These are phyloP conservation scores for Dorcus parallelipipedus DNA, from an alignment of 2,888 invertebrate genomes.

Conservation along the genomic window DNA sequence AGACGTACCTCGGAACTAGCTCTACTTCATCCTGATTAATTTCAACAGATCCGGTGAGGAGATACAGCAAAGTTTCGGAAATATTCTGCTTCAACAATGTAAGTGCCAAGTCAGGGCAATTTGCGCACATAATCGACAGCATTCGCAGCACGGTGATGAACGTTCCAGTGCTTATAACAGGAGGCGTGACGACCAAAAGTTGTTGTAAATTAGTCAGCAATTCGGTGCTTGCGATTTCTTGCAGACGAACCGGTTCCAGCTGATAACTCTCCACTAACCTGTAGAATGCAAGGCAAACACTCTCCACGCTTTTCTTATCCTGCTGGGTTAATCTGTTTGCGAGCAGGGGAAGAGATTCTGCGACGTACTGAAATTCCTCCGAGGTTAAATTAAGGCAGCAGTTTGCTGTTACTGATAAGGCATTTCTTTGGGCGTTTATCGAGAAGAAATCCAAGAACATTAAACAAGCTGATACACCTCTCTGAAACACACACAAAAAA, in stretches of 20 bases:
- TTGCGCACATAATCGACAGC: constrained; percentile 93
- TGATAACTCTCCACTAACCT: constrained; percentile 96
- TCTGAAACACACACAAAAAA: constrained; percentile 53
- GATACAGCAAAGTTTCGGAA: constrained; percentile 89
- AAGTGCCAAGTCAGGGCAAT: constrained; percentile 91
- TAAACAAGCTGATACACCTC: constrained; percentile 93
- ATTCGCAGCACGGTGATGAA: constrained; percentile 96
- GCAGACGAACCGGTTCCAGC: constrained; percentile 81
- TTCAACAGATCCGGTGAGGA: constrained; percentile 83
- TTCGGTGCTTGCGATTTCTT: constrained; percentile 91
- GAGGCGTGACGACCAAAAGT: constrained; percentile 88
- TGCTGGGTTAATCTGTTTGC: constrained; percentile 78
- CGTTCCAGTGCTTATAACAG: constrained; percentile 90
- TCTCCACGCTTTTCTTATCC: constrained; percentile 98
- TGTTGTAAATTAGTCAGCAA: constrained; percentile 91
- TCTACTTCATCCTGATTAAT: constrained; percentile 66
- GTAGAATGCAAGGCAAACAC: constrained; percentile 94
- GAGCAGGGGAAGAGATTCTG: constrained; percentile 81
- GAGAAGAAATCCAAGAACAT: constrained; percentile 98
- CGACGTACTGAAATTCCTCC: constrained; percentile 92
- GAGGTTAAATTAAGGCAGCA: constrained; percentile 92
- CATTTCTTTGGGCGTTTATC: constrained; percentile 95
- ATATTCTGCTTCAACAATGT: constrained; percentile 91
- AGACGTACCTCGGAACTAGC: constrained; percentile 66
- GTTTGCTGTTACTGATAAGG: constrained; percentile 94